These are phyloP conservation scores for Acanthisitta chloris DNA, from an alignment of 2,113 vertebrate genomes.

Conservation along the genomic window DNA sequence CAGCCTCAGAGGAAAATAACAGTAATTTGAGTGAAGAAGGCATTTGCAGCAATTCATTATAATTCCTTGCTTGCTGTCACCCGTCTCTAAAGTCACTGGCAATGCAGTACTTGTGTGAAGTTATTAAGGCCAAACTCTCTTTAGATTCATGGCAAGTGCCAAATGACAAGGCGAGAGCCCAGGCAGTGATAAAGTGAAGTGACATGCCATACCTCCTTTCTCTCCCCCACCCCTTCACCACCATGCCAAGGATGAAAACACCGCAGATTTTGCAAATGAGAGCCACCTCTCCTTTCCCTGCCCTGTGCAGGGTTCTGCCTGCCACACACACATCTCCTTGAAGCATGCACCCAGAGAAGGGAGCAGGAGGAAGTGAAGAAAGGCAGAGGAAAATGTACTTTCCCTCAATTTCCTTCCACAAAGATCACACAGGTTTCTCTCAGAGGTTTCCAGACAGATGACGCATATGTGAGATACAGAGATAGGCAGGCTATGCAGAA, in stretches of 20 bases:
- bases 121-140: slow-evolving; percentile 68
- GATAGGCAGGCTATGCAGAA: not conserved
- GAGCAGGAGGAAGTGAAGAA: not conserved
- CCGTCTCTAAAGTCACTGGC: slow-evolving; percentile 64
- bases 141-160: slow-evolving; percentile 62
- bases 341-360: not conserved
- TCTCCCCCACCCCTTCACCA: slow-evolving; percentile 11
- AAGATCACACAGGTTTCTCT: not conserved
- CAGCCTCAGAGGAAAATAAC: slow-evolving; percentile 55
- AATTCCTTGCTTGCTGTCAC: slow-evolving; percentile 66
- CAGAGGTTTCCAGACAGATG: not conserved
- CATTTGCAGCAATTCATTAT: slow-evolving; percentile 68
- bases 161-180: slow-evolving; percentile 53
- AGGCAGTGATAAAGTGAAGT: slow-evolving; percentile 61
- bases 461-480: not conserved
- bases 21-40: slow-evolving; percentile 61
- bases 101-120: slow-evolving; percentile 61
- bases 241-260: slow-evolving; percentile 24
- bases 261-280: slow-evolving; percentile 37
- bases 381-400: not conserved
- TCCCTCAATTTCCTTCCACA: not conserved
- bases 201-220: slow-evolving; percentile 41
- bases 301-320: not conserved
- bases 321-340: not conserved
- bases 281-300: not conserved